phyloP scores from a whole-genome alignment of 2,797 vertebrate genomes.

The Myripristis jacobus region DNA sequence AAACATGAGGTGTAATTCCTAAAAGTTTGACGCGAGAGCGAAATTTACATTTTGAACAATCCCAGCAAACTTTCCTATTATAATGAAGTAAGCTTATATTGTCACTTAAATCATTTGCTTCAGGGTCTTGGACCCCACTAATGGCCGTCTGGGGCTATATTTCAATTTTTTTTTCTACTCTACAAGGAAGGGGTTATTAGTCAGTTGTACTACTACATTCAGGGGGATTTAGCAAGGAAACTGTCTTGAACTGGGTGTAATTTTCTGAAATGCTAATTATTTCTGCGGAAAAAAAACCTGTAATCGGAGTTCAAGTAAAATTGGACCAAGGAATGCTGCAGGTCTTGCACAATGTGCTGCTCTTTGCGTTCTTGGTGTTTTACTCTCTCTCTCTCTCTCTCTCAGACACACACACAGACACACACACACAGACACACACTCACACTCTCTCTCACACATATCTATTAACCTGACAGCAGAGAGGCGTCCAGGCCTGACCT shows the following conservation, averaged over 20 bases:
- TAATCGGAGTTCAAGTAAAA: conserved; percentile 56
- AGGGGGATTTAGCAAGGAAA: conserved; percentile 7
- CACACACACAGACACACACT: neutral
- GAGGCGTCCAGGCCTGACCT: conserved; percentile 71
- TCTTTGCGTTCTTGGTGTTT: neutral
- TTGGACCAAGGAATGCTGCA: conserved; percentile 1
- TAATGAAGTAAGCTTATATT: no score
- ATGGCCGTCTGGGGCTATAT: no score
- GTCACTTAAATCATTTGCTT: no score
- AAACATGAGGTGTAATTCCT: no score
- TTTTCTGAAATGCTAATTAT: conserved; percentile 33
- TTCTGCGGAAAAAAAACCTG: conserved; percentile 23
- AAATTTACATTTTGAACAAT: no score
- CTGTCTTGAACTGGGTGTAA: conserved; percentile 30
- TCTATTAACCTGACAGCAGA: conserved; percentile 74
- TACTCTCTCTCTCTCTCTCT: neutral
- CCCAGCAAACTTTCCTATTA: no score
- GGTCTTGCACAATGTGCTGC: neutral
- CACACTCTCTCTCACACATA: conserved; percentile 29
- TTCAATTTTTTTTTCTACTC: no score
- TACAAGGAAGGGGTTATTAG: no score
- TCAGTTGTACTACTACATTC: no score
- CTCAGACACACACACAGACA: neutral
- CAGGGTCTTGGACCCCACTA: no score
- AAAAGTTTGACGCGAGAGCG: no score